These are phyloP conservation scores for Atta cephalotes DNA, from an alignment of 1,140 invertebrate species.

Conservation along the genomic window DNA sequence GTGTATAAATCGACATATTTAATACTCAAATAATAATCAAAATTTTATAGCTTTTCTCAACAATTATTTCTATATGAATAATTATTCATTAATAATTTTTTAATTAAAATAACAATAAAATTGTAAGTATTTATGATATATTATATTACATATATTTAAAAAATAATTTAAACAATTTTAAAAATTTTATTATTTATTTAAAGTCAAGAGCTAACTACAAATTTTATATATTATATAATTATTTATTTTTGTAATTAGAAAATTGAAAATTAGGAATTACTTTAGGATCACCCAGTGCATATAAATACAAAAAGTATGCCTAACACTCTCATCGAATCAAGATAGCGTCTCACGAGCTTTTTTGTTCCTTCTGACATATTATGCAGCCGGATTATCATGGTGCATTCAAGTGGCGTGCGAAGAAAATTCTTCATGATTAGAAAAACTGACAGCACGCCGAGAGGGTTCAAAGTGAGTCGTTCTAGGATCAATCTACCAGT, in stretches of 20 bases:
- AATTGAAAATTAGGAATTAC: not conserved
- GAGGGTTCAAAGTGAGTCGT: conserved; percentile 53
- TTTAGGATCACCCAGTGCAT: not conserved
- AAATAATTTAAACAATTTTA: not conserved
- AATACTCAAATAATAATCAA: not conserved
- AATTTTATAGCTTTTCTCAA: not conserved
- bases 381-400: conserved; percentile 54
- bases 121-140: not conserved
- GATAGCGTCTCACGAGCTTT: conserved; percentile 23
- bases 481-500: conserved; percentile 47
- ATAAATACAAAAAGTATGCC: not conserved
- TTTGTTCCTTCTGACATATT: conserved; percentile 27
- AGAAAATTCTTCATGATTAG: conserved; percentile 55
- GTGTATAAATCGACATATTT: not conserved
- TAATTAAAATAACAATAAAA: not conserved
- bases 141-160: not conserved
- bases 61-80: not conserved
- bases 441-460: conserved; percentile 55
- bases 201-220: not conserved
- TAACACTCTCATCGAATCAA: conserved; percentile 14
- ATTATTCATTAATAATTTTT: conserved; percentile 1
- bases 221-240: not conserved
- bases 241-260: not conserved
- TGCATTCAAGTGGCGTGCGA: conserved; percentile 49
- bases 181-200: not conserved